Evolutionary conservation across 2,113 vertebrate genomes (phyloP).

Genomic region (Microcebus tavaratra): DNA sequence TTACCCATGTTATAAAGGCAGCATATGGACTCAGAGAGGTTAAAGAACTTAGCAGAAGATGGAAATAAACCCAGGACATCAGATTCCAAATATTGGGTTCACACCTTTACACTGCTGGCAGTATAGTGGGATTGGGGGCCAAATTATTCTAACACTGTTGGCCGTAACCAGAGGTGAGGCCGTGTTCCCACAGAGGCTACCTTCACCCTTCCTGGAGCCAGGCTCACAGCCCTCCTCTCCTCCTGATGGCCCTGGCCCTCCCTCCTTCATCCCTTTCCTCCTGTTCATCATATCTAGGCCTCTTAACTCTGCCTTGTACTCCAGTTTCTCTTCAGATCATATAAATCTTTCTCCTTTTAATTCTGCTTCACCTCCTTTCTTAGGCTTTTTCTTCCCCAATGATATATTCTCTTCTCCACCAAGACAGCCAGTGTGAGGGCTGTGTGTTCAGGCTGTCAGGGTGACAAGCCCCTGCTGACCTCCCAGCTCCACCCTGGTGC

Average conservation of each 20-base stretch:
- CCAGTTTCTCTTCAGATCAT: too few relatives aligned
- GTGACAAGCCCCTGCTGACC: background rate
- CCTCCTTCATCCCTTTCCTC: background rate
- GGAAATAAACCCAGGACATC: background rate
- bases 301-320: background rate
- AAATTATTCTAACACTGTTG: background rate
- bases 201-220: background rate
- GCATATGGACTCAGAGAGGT: background rate
- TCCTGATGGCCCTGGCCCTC: background rate
- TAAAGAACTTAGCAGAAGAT: constrained; percentile 31
- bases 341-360: background rate
- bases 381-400: background rate
- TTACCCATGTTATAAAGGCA: background rate
- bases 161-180: background rate
- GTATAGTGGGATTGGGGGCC: background rate
- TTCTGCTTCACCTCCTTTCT: background rate
- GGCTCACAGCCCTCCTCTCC: background rate
- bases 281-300: too few relatives aligned
- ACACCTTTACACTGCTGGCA: background rate
- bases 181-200: background rate
- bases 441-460: background rate
- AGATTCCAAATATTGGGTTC: background rate
- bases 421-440: background rate
- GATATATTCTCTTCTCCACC: background rate
- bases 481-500: background rate